Percentiles rank a stretch among this genome's conserved stretches.
phyloP scores from a whole-genome alignment of 2,797 vertebrate genomes.

The Coluber constrictor region DNA sequence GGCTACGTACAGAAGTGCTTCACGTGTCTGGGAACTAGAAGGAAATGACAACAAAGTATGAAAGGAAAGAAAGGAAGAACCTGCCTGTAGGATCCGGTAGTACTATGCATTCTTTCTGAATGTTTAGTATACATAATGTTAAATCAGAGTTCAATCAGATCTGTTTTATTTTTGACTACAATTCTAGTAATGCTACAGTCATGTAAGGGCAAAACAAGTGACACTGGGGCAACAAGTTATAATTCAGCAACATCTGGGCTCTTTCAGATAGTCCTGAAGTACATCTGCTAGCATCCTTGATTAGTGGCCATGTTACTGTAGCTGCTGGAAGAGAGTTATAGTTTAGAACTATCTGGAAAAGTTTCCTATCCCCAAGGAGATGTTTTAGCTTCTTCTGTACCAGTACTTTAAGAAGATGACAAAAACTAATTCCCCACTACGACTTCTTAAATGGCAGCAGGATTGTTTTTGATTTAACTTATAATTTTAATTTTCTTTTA shows the following conservation, averaged over 20 bases:
- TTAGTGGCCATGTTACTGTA: not conserved
- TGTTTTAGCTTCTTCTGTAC: not conserved
- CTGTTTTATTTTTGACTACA: not conserved
- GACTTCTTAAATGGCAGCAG: not conserved
- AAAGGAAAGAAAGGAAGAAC: not conserved
- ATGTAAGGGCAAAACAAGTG: not conserved
- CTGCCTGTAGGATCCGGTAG: not conserved
- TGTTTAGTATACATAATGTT: not conserved
- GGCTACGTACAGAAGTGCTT: not conserved
- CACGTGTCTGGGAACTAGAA: not conserved
- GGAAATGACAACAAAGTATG: not conserved
- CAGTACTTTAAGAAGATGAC: not conserved
- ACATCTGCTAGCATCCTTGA: not conserved
- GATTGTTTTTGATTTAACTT: not conserved
- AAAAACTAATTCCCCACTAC: not conserved
- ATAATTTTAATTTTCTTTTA: not conserved
- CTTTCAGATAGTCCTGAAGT: not conserved
- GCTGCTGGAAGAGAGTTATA: not conserved
- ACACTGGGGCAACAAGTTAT: not conserved
- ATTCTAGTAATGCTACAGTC: not conserved
- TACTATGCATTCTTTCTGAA: not conserved
- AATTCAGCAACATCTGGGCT: not conserved
- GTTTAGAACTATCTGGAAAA: not conserved
- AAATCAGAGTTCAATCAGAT: not conserved
- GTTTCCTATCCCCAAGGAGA: not conserved